Evolutionary conservation across 2,888 invertebrate species (phyloP).

Genomic region (Congeria kusceri): DNA sequence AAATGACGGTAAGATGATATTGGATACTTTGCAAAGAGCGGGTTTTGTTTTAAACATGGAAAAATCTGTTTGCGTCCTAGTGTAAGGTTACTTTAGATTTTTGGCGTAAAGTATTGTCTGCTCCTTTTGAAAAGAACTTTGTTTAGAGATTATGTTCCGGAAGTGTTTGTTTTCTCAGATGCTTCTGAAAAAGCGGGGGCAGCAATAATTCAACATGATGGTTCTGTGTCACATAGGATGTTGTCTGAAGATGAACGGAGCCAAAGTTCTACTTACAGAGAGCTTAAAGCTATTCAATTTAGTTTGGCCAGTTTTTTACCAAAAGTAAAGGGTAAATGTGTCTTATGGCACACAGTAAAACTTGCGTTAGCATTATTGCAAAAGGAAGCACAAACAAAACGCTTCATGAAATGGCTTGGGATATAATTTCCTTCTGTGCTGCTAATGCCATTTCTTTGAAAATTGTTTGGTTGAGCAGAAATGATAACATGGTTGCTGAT

Average conservation of each 20-base stretch:
- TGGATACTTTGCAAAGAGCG: too few species aligned
- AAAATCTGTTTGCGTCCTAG: neutral
- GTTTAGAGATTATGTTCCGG: too few species aligned
- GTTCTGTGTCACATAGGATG: neutral
- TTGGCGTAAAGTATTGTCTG: too few species aligned
- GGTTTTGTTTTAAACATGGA: too few species aligned
- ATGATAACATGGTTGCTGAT: too few species aligned
- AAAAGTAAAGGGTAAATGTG: neutral
- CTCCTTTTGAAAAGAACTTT: too few species aligned
- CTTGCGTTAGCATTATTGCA: neutral
- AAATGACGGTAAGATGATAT: too few species aligned
- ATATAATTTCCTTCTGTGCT: neutral
- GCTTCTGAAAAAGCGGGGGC: neutral
- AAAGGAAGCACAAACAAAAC: neutral
- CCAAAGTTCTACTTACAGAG: conserved; percentile 2
- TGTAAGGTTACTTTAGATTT: too few species aligned
- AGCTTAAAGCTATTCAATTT: neutral
- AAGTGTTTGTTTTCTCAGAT: too few species aligned
- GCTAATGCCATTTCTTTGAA: too few species aligned
- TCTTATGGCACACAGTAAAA: conserved; percentile 7
- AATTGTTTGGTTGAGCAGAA: too few species aligned
- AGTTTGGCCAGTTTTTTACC: neutral
- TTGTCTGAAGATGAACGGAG: neutral
- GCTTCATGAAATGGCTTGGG: neutral
- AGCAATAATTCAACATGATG: neutral